These are phyloP conservation scores for Temnothorax curvispinosus DNA, from an alignment of 1,140 invertebrate species.

Conservation along the genomic window DNA sequence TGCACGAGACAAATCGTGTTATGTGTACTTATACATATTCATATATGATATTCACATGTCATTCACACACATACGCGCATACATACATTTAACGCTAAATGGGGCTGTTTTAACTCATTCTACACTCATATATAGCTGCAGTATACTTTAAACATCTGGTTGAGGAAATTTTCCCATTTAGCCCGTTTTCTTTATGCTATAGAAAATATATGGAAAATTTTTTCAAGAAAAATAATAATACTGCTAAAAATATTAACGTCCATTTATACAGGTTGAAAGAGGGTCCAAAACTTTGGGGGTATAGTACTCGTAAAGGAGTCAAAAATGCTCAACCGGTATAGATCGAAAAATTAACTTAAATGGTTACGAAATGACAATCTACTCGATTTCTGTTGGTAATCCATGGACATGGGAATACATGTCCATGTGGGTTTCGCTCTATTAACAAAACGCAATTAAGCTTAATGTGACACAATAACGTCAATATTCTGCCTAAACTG, in stretches of 20 bases:
- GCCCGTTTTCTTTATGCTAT: conserved; percentile 2
- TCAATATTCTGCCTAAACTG: neutral
- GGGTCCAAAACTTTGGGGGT: neutral
- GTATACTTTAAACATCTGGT: conserved; percentile 21
- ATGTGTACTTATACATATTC: neutral
- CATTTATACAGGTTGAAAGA: neutral
- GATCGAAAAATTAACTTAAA: no score
- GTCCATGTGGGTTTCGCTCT: neutral
- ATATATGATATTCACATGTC: conserved; percentile 9
- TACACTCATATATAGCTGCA: neutral
- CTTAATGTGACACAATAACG: neutral
- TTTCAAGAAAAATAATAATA: neutral
- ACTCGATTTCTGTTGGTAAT: no score
- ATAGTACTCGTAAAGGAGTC: neutral
- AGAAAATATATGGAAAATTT: neutral
- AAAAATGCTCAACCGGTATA: no score
- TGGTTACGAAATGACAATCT: neutral
- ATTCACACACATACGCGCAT: neutral
- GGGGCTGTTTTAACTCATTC: neutral
- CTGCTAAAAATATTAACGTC: neutral
- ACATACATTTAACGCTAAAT: neutral
- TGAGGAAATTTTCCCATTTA: conserved; percentile 13
- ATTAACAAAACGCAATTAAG: neutral
- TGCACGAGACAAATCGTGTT: neutral
- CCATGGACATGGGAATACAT: no score